These are phyloP conservation scores for Mugil cephalus DNA, from an alignment of 2,113 vertebrate species.

Conservation along the genomic window DNA sequence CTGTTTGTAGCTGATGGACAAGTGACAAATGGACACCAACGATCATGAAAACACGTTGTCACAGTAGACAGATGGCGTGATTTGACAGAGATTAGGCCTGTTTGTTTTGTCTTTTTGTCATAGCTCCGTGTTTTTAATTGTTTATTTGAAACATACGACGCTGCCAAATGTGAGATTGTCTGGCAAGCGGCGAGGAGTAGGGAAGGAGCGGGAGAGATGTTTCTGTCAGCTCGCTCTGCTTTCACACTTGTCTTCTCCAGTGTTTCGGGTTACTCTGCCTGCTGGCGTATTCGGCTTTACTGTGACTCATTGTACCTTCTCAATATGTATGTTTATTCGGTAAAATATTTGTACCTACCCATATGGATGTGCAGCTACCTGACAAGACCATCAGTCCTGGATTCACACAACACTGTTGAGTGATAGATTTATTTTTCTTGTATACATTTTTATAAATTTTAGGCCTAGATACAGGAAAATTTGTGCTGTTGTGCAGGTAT, in stretches of 20 bases:
- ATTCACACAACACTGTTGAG: not conserved
- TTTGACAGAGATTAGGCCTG: slow-evolving; percentile 65
- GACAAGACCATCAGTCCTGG: not conserved
- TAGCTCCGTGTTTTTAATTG: slow-evolving; percentile 45
- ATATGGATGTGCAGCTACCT: slow-evolving; percentile 5
- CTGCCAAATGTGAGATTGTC: slow-evolving; percentile 58
- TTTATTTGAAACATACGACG: slow-evolving; percentile 60
- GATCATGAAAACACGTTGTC: slow-evolving; percentile 36
- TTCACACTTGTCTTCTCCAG: slow-evolving; percentile 37
- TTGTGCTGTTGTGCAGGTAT: slow-evolving; percentile 35
- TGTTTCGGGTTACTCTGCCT: slow-evolving; percentile 48
- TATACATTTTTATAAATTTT: not conserved
- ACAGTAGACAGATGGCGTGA: slow-evolving; percentile 65
- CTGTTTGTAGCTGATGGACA: slow-evolving; percentile 47
- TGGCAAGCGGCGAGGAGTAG: slow-evolving; percentile 33
- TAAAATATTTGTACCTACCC: slow-evolving; percentile 9
- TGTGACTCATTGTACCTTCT: slow-evolving; percentile 50
- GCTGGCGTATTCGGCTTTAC: slow-evolving; percentile 46
- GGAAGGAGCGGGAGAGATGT: slow-evolving; percentile 33
- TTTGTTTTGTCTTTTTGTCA: slow-evolving; percentile 58
- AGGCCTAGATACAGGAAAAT: slow-evolving; percentile 9
- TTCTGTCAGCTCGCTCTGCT: slow-evolving; percentile 40
- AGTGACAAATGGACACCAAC: slow-evolving; percentile 36
- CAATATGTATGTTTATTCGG: slow-evolving; percentile 48
- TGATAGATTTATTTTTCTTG: not conserved